phyloP scores from a whole-genome alignment of 2,113 vertebrate species.

The Odocoileus virginianus region DNA sequence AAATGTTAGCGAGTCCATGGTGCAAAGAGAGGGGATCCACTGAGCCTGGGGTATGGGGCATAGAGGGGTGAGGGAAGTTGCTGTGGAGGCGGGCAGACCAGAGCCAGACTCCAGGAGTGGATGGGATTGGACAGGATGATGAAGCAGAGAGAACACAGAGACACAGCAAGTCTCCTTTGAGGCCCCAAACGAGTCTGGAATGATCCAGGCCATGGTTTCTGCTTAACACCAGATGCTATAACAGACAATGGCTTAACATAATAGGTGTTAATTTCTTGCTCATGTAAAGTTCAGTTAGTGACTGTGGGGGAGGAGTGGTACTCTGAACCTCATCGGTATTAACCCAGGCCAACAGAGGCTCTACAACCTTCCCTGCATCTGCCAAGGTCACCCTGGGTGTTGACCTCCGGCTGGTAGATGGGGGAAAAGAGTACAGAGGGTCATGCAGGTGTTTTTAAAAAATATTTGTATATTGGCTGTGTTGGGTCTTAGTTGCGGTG shows the following conservation, averaged over 20 bases:
- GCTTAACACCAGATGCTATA: not conserved
- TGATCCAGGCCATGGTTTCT: not conserved
- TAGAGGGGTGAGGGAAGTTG: not conserved
- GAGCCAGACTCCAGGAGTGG: not conserved
- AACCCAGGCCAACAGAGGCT: not conserved
- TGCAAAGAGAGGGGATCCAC: not conserved
- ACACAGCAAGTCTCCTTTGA: not conserved
- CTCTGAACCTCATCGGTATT: not conserved
- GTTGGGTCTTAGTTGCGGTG: rapidly evolving
- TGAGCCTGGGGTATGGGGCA: not conserved
- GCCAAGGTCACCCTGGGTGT: not conserved
- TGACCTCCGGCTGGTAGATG: not conserved
- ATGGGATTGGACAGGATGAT: not conserved
- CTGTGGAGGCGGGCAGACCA: not conserved
- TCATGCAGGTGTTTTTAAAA: not conserved
- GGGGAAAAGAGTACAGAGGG: not conserved
- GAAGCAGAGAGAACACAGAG: not conserved
- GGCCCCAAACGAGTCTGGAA: not conserved
- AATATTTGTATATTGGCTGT: not conserved
- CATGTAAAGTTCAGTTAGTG: not conserved
- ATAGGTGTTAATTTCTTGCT: not conserved
- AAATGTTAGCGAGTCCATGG: not conserved
- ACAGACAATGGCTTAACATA: not conserved
- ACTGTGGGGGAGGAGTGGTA: not conserved
- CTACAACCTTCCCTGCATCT: not conserved